Percentiles rank a stretch among this genome's conserved stretches.
phyloP scores from a whole-genome alignment of 2,888 invertebrate species.

The Cyrtodaria siliqua region DNA sequence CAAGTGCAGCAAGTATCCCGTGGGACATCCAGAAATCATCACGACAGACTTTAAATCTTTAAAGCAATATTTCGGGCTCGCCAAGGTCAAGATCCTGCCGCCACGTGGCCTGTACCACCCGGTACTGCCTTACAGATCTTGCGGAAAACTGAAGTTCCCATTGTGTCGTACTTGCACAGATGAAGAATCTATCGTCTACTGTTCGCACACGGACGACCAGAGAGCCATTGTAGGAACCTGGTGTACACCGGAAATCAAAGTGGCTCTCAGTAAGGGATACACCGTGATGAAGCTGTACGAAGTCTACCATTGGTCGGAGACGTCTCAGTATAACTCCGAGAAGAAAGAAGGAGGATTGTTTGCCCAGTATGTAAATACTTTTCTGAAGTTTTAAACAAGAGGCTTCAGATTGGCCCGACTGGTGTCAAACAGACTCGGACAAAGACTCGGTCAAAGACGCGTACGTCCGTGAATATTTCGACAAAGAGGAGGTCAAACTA shows the following conservation, averaged over 20 bases:
- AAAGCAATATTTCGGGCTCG: conserved; percentile 66
- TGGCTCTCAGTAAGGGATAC: conserved; percentile 80
- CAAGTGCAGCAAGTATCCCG: conserved; percentile 69
- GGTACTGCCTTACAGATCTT: conserved; percentile 75
- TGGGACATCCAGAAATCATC: conserved; percentile 69
- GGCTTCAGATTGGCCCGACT: conserved; percentile 62
- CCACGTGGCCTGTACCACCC: conserved; percentile 76
- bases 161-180: conserved; percentile 78
- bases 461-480: conserved; percentile 62
- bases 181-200: conserved; percentile 65
- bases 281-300: conserved; percentile 76
- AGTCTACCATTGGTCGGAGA: conserved; percentile 75
- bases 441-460: too few relatives aligned
- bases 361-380: conserved; percentile 77
- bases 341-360: conserved; percentile 72
- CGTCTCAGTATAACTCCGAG: conserved; percentile 48
- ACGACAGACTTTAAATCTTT: conserved; percentile 54
- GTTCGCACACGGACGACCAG: conserved; percentile 75
- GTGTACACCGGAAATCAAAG: conserved; percentile 81
- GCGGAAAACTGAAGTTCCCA: conserved; percentile 80
- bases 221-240: conserved; percentile 78
- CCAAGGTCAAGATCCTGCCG: conserved; percentile 72
- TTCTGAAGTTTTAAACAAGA: conserved; percentile 73
- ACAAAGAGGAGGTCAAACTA: conserved; percentile 53
- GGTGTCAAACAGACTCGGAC: conserved; percentile 60